phyloP scores from a whole-genome alignment of 1,140 invertebrate genomes.

The Diachasmimorpha longicaudata region DNA sequence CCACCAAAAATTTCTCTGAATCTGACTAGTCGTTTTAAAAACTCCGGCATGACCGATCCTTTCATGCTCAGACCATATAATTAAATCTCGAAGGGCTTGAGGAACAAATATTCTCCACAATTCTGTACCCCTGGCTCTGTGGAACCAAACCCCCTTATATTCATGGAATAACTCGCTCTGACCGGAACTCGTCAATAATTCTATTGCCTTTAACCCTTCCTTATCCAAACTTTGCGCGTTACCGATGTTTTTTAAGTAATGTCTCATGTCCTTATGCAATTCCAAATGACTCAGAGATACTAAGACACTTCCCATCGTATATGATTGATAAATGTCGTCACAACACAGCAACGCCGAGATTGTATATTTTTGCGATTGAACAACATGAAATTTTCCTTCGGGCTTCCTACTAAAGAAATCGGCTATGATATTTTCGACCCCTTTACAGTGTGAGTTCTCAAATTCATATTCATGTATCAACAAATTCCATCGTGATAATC shows the following conservation, averaged over 20 bases:
- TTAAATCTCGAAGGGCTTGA: not conserved
- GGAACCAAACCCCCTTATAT: too few species aligned
- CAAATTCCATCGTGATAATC: conserved; percentile 2
- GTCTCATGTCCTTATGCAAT: too few species aligned
- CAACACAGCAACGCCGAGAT: not conserved
- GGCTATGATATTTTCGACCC: not conserved
- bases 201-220: too few species aligned
- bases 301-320: too few species aligned
- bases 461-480: conserved; percentile 18
- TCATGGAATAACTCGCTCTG: too few species aligned
- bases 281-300: too few species aligned
- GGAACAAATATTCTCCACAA: not conserved
- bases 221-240: too few species aligned
- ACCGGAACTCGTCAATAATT: too few species aligned
- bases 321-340: too few species aligned
- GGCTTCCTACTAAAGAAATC: conserved; percentile 19
- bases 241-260: too few species aligned
- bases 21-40: conserved; percentile 20
- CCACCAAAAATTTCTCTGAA: conserved; percentile 26
- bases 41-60: conserved; percentile 17
- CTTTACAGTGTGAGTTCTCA: not conserved
- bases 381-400: not conserved
- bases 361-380: too few species aligned
- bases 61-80: conserved; percentile 9
- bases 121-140: not conserved